Conservation (phyloP, 2,797 vertebrate genomes). For the Triplophysa yarkandensis region DNA sequence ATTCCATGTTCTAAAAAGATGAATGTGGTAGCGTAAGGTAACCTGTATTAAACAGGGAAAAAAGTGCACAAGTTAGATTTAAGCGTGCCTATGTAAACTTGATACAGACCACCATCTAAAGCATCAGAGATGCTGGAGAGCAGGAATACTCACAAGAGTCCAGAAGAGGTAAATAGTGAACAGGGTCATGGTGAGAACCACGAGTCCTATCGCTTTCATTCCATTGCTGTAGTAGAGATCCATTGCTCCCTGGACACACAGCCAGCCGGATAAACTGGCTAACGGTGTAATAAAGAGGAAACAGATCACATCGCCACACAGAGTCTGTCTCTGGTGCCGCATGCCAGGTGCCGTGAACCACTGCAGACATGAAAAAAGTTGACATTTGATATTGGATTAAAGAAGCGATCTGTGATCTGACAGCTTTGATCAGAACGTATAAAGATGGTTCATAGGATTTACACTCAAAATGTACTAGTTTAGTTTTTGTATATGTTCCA, state of each 20-base stretch:
- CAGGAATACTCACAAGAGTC: conserved; percentile 67
- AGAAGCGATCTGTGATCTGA: neutral
- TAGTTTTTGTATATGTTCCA: too few species aligned
- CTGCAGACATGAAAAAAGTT: conserved; percentile 46
- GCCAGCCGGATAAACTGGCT: conserved; percentile 72
- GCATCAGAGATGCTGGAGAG: neutral
- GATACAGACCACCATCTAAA: neutral
- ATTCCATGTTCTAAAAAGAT: conserved; percentile 69
- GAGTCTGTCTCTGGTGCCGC: conserved; percentile 68
- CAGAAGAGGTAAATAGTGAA: conserved; percentile 73
- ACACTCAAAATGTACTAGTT: too few species aligned
- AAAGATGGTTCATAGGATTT: too few species aligned
- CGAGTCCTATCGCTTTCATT: conserved; percentile 69
- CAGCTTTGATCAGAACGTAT: neutral
- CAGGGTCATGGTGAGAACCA: conserved; percentile 70
- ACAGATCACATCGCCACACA: conserved; percentile 68
- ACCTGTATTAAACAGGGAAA: conserved; percentile 58
- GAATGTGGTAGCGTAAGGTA: conserved; percentile 70
- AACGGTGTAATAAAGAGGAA: conserved; percentile 76
- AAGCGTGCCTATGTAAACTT: neutral
- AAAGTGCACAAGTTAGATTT: neutral
- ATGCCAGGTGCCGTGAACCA: conserved; percentile 68
- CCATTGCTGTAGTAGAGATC: conserved; percentile 70
- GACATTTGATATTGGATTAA: neutral
- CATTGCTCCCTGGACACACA: conserved; percentile 73